phyloP scores from a whole-genome alignment of 2,113 vertebrate species.

The Apaloderma vittatum region DNA sequence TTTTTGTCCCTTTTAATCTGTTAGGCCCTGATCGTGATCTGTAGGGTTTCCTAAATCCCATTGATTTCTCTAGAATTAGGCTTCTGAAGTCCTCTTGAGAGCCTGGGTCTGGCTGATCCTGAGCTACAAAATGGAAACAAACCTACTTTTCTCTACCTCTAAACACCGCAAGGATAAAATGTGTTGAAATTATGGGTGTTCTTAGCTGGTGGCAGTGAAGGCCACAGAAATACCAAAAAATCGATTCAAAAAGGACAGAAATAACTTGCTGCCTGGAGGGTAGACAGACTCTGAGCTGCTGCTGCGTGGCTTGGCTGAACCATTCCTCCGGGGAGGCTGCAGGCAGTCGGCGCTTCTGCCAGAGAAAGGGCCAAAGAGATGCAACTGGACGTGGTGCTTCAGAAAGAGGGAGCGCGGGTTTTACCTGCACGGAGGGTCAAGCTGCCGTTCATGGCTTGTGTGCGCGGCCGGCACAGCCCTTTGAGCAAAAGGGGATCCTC shows the following conservation, averaged over 20 bases:
- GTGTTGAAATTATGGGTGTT: neutral
- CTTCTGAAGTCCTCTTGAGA: neutral
- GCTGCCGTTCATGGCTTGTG: neutral
- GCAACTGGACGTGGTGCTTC: neutral
- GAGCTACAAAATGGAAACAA: neutral
- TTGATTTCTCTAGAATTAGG: constrained; percentile 57
- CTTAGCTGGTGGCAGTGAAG: neutral
- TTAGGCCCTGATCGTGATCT: constrained; percentile 34
- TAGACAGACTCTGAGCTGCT: neutral
- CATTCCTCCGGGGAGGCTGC: neutral
- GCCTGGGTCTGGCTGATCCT: neutral
- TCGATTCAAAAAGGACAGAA: constrained; percentile 45
- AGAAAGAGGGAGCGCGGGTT: accelerated
- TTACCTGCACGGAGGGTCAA: accelerated
- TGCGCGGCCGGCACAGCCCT: accelerated
- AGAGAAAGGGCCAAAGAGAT: neutral
- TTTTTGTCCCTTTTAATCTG: constrained; percentile 45
- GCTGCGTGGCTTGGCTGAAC: constrained; percentile 12
- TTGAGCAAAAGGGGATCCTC: neutral
- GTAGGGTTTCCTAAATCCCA: constrained; percentile 52
- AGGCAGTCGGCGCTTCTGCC: neutral
- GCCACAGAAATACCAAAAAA: constrained; percentile 35
- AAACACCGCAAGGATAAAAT: neutral
- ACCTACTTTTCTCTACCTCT: neutral
- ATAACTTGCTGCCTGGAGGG: constrained; percentile 29